Base-by-base conservation (phyloP, 2,888 invertebrate species). In the Hypolimnas misippus region DNA sequence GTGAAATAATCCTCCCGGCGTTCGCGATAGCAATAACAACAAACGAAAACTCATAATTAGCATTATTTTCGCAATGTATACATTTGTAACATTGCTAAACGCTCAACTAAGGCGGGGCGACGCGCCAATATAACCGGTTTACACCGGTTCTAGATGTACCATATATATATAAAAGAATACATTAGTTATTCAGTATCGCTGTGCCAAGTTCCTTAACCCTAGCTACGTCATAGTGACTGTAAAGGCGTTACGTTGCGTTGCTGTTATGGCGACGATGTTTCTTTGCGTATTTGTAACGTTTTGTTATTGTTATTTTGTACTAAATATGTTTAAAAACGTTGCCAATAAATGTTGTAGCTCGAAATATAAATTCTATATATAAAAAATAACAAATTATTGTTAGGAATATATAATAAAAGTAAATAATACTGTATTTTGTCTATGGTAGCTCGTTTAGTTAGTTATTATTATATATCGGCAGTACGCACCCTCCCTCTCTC, bases 161-260 rank as follows among this genome's bases (percentile, higher is more conserved):
- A 42, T 17, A 57, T 52, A 50, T 46, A 49, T 31, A 40, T 51
- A 44, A 25, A 49, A 49, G 19, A 29, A 8, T 57, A 57, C 12
- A 35, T 21, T 49, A 21, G 14, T 49, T 25, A 19, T 12, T 25
- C n/a, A 25, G 49, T 4, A 7, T 31, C 31, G 40, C 5, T 46
- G 55, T 14, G 63, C 44, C 55, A 63, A 68, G 70, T 70, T 70
- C 70, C 46, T 70, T 70, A 62, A 69, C 70, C 70, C 64, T 29
- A 46, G 42, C 16, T 29, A 62, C 69, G 70, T 70, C 70, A 69
- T 63, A 29, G 17, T 35, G 46, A 21, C 19, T 49, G 35, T 49
- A 35, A 35, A 38, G 49, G 49, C 25, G 49, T 25, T 5, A 25
- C 14, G 25, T 2, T 29, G 49, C 49, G 7, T 14, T 49, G 49